Evolutionary conservation across 2,888 invertebrate genomes (phyloP).

Genomic region (Cremastinae sp.): DNA sequence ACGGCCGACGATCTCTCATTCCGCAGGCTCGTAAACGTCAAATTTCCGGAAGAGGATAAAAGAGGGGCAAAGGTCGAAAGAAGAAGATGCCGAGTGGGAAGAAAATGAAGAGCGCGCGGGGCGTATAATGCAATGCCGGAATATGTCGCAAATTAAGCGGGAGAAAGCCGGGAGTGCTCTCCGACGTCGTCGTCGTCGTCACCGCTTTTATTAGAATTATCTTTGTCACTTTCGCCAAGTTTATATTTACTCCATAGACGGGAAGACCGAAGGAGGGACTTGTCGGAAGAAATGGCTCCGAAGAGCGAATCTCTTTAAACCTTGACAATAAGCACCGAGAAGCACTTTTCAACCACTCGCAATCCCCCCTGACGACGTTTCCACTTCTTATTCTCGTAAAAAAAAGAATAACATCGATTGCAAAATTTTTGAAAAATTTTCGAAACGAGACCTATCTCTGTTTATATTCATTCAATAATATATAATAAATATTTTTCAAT

Average conservation of each 20-base stretch:
- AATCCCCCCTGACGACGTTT: neutral
- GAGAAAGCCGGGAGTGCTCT: slow-evolving; percentile 75
- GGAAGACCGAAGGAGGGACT: slow-evolving; percentile 24
- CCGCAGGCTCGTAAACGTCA: slow-evolving; percentile 18
- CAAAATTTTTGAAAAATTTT: too few relatives aligned
- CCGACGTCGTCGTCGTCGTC: slow-evolving; percentile 72
- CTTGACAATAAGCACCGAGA: slow-evolving; percentile 61
- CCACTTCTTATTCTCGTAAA: slow-evolving; percentile 29
- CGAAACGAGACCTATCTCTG: too few relatives aligned
- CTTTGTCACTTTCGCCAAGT: slow-evolving; percentile 80
- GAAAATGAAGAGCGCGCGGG: slow-evolving; percentile 56
- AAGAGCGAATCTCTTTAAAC: slow-evolving; percentile 77
- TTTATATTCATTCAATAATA: too few relatives aligned
- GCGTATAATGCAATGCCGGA: slow-evolving; percentile 77
- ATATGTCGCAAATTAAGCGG: slow-evolving; percentile 80
- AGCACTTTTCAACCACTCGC: slow-evolving; percentile 4
- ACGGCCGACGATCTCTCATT: neutral
- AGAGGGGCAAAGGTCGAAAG: slow-evolving; percentile 37
- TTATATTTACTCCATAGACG: slow-evolving; percentile 78
- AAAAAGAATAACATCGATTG: neutral
- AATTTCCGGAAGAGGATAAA: slow-evolving; percentile 18
- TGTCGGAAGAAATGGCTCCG: slow-evolving; percentile 26
- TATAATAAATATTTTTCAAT: too few relatives aligned
- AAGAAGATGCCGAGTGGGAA: slow-evolving; percentile 30
- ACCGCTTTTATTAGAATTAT: slow-evolving; percentile 81